Conservation (phyloP, 2,113 vertebrate species). For the Pipra filicauda region DNA sequence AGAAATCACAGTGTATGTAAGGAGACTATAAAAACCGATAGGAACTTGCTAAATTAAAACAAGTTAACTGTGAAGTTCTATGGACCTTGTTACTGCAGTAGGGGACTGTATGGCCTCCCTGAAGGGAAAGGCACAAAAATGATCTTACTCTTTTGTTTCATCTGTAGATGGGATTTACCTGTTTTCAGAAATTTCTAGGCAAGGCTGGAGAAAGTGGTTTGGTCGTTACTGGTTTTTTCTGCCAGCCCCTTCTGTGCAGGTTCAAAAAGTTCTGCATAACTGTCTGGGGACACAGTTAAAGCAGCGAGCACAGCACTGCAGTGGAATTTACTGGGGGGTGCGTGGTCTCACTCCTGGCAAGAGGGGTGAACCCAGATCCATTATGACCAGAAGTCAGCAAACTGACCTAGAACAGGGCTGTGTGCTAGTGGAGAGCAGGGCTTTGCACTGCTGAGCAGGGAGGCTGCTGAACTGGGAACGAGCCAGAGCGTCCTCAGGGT, state of each 20-base stretch:
- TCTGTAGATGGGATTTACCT: not conserved
- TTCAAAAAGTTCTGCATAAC: not conserved
- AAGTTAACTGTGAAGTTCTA: not conserved
- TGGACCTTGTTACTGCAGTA: not conserved
- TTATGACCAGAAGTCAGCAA: not conserved
- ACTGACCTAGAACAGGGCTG: not conserved
- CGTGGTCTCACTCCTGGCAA: too few relatives aligned
- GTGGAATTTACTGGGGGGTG: not conserved
- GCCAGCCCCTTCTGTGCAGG: not conserved
- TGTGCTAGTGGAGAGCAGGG: not conserved
- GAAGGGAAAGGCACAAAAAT: not conserved
- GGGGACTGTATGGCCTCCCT: not conserved
- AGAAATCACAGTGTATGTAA: not conserved
- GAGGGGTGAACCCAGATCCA: not conserved
- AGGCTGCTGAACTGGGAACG: not conserved
- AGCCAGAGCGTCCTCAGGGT: not conserved
- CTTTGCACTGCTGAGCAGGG: not conserved
- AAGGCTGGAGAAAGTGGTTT: not conserved
- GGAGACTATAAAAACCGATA: not conserved
- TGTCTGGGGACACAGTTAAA: not conserved
- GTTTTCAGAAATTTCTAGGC: not conserved
- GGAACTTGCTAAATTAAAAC: not conserved
- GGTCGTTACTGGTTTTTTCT: not conserved
- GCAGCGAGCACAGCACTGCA: not conserved
- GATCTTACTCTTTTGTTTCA: not conserved